Percentiles rank a stretch among this genome's conserved stretches.
phyloP scores from a whole-genome alignment of 2,113 vertebrate species.

The Hippocampus abdominalis region DNA sequence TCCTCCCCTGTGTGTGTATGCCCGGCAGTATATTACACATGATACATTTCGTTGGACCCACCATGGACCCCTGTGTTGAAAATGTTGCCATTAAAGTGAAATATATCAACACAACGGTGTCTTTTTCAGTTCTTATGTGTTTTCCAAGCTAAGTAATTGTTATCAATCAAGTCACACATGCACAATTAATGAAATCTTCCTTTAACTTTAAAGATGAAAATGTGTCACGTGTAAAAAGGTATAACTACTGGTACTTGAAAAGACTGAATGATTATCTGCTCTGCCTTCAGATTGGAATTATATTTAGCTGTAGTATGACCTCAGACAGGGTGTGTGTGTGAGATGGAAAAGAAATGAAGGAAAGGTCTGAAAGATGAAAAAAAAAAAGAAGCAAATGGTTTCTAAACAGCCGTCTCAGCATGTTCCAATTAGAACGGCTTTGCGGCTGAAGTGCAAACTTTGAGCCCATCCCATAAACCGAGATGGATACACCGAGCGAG shows the following conservation, averaged over 20 bases:
- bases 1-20: no score
- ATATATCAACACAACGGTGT: no score
- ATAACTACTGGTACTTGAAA: background rate
- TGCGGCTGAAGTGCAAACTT: conserved; percentile 53
- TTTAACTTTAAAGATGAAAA: background rate
- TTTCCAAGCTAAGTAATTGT: no score
- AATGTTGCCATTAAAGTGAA: no score
- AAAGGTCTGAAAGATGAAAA: conserved; percentile 36
- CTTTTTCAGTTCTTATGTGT: no score
- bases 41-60: no score
- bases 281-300: conserved; percentile 10
- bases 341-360: conserved; percentile 12
- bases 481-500: conserved; percentile 14
- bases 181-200: no score
- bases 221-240: background rate
- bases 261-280: background rate
- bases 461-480: conserved; percentile 29
- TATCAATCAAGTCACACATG: no score
- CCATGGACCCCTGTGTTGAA: no score
- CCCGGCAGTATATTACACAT: no score
- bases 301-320: conserved; percentile 39
- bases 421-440: conserved; percentile 64
- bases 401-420: conserved; percentile 50
- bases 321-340: conserved; percentile 10
- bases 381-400: conserved; percentile 39